Evolutionary conservation across 2,113 vertebrate species (phyloP).

Genomic region (Eonycteris spelaea): DNA sequence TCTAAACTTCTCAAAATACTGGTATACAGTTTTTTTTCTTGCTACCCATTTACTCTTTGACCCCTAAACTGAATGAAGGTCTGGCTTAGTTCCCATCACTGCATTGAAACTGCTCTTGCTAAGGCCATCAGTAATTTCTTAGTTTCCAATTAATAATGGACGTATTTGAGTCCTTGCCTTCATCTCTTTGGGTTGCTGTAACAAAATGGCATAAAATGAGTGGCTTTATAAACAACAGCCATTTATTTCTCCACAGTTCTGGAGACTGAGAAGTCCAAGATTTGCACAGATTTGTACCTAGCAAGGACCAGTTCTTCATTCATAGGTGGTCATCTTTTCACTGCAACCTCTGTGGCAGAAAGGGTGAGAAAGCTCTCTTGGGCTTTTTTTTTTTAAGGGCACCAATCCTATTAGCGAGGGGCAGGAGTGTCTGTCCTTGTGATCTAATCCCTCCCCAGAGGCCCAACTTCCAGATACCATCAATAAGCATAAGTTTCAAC

Average conservation of each 20-base stretch:
- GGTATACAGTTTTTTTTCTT: neutral
- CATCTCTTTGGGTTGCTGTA: neutral
- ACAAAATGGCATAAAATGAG: neutral
- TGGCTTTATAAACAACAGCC: neutral
- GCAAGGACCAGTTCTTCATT: neutral
- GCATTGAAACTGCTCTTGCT: neutral
- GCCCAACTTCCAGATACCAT: neutral
- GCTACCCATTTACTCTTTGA: neutral
- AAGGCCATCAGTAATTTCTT: neutral
- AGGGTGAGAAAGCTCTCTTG: neutral
- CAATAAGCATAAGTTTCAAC: neutral
- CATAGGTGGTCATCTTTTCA: neutral
- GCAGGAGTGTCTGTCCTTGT: neutral
- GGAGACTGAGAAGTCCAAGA: neutral
- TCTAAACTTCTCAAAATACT: slow-evolving; percentile 12
- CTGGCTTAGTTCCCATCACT: neutral
- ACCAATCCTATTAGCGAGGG: neutral
- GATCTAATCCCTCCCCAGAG: neutral
- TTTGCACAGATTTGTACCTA: neutral
- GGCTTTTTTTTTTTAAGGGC: neutral
- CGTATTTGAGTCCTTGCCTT: slow-evolving; percentile 3
- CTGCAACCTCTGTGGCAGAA: neutral
- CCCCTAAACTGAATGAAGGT: neutral
- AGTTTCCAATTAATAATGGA: neutral
- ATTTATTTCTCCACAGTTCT: neutral